phyloP scores from a whole-genome alignment of 2,113 vertebrate genomes.

The Cyanoramphus novaezelandiae region DNA sequence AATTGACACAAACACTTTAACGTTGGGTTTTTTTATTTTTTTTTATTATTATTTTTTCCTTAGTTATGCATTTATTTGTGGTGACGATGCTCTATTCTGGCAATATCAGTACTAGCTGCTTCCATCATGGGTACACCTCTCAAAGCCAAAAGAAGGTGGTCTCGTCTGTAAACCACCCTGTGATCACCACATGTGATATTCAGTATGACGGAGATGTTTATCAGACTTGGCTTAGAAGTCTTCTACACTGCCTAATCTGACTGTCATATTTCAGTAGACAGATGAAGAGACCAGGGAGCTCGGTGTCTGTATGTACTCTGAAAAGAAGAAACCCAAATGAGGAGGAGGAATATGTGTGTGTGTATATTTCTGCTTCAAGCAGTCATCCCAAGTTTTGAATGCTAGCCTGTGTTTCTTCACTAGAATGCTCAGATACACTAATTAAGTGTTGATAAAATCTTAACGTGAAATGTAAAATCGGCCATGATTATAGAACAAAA shows the following conservation, averaged over 20 bases:
- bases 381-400: background rate
- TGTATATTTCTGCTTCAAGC: background rate
- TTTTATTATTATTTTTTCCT: background rate
- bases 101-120: background rate
- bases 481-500: background rate
- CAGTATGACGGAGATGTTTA: constrained; percentile 54
- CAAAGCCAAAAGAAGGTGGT: constrained; percentile 3
- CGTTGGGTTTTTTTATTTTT: constrained; percentile 25
- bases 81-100: constrained; percentile 6
- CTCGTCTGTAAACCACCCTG: background rate
- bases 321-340: background rate
- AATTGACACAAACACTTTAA: constrained; percentile 18
- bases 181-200: background rate
- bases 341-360: background rate
- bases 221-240: background rate
- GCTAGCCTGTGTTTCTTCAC: background rate
- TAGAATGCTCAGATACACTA: background rate
- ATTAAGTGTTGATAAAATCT: background rate
- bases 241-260: background rate
- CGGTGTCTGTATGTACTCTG: background rate
- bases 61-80: constrained; percentile 23
- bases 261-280: background rate
- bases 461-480: constrained; percentile 29
- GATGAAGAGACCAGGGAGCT: background rate
- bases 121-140: constrained; percentile 49